Base-by-base conservation (phyloP, 2,888 invertebrate genomes). In the Acheta domesticus region DNA sequence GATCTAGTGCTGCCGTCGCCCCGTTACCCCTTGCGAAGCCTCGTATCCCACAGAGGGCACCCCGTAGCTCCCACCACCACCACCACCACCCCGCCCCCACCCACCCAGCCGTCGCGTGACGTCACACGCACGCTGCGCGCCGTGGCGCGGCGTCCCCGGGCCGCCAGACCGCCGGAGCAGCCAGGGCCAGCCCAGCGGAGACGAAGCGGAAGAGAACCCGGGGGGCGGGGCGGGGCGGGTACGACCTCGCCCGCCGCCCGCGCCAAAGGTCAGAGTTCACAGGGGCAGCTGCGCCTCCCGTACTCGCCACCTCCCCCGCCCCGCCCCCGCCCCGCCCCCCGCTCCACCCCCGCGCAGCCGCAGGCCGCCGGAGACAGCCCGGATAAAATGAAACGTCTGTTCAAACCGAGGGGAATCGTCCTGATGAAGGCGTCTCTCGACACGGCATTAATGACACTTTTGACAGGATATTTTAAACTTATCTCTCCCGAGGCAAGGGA, bases 371-470 rank as follows among this genome's bases (percentile, higher is more conserved):
- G n/a, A 62, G 48, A 74, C 48, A 78, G 49, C 48, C 78, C 48
- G 74, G 74, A 78, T 78, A 78, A 78, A 50, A 77, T 77, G 23
- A 23, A 21, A 20, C 48, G 77, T 16, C 20, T 77, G 49, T 77
- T 20, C 77, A 20, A 50, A 23, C 49, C 2, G 16, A 36, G 76
- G 76, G 76, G 12, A 23, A 36, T 62, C 62, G 62, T 62, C 62
- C 62, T 77, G 77, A 79, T 79, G 76, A 79, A 79, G 77, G 14
- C 76, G 74, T 74, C 76, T n/a, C 36, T 77, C 79, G 49, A 74
- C 77, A 77, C 76, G 79, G 77, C 79, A 79, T 76, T 77, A 79
- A 79, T 77, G 79, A 48, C 73, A 77, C 62, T 79, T 76, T 73
- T 77, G 79, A 77, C 74, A 74, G 73, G 79, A 79, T 48, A 74